Percentiles rank a stretch among this genome's conserved stretches.
These are phyloP conservation scores for Bembecia ichneumoniformis DNA, from an alignment of 2,888 invertebrate genomes.

Conservation along the genomic window DNA sequence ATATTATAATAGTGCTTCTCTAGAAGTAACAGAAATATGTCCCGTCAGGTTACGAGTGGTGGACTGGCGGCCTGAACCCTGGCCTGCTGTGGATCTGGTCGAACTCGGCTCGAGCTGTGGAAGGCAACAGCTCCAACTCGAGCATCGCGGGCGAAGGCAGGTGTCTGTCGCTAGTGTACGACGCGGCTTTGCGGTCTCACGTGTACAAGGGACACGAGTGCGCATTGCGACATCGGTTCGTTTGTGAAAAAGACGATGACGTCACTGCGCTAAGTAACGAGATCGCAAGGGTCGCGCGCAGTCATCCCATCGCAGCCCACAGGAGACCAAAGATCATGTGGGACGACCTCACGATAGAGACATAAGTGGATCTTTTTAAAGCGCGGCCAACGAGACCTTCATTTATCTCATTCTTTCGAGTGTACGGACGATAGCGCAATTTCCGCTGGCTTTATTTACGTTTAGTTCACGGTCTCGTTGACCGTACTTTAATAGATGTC, in stretches of 20 bases:
- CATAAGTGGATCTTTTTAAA: no score
- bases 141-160: slow-evolving; percentile 75
- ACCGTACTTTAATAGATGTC: no score
- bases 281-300: slow-evolving; percentile 63
- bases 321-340: background rate
- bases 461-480: no score
- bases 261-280: slow-evolving; percentile 74
- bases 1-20: no score
- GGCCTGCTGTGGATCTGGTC: slow-evolving; percentile 92
- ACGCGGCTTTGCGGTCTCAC: slow-evolving; percentile 73
- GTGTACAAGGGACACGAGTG: slow-evolving; percentile 83
- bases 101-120: slow-evolving; percentile 82
- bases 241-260: slow-evolving; percentile 79
- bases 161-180: slow-evolving; percentile 79
- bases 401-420: no score
- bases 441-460: no score
- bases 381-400: no score
- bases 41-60: slow-evolving; percentile 76
- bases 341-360: background rate
- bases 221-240: slow-evolving; percentile 75
- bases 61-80: slow-evolving; percentile 89
- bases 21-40: background rate
- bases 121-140: slow-evolving; percentile 40
- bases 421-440: no score
- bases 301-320: background rate